These are phyloP conservation scores for Wiebesia pumilae DNA, from an alignment of 1,140 invertebrate genomes.

Conservation along the genomic window DNA sequence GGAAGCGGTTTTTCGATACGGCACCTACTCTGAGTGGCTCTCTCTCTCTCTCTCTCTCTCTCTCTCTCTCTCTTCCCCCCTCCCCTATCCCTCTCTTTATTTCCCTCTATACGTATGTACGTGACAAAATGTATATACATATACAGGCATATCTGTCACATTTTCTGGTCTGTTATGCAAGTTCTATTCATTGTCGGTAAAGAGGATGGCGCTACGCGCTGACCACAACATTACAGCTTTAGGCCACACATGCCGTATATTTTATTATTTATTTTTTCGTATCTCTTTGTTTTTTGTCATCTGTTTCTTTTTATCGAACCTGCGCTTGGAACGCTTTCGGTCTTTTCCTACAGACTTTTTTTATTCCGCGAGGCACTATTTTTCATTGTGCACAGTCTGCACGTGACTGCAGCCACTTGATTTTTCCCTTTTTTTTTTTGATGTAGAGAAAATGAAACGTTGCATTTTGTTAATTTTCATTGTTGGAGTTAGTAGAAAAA, in stretches of 20 bases:
- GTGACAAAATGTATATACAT: too few species aligned
- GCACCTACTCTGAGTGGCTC: not conserved
- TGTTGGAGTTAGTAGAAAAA: not conserved
- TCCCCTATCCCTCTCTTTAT: not conserved
- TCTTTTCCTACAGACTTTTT: not conserved
- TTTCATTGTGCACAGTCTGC: conserved; percentile 9
- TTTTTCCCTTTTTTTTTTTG: not conserved
- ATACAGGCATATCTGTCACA: not conserved
- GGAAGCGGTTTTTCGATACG: conserved; percentile 9
- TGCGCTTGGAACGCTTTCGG: not conserved
- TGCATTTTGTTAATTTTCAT: not conserved
- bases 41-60: not conserved
- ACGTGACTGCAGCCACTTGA: conserved; percentile 9
- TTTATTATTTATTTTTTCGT: conserved; percentile 6
- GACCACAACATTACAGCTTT: conserved; percentile 13
- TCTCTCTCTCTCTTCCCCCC: not conserved
- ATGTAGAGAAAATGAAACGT: not conserved
- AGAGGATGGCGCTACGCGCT: not conserved
- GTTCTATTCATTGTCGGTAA: not conserved
- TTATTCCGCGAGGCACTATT: not conserved
- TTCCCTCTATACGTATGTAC: not conserved
- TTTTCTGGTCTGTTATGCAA: not conserved
- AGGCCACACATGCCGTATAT: not conserved
- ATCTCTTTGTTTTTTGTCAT: too few species aligned
- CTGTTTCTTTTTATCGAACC: conserved; percentile 5